A percentile compares a stretch with the other conserved stretches of the same genome.
Conservation (phyloP, 2,888 invertebrate genomes). For the Drepana falcataria region DNA sequence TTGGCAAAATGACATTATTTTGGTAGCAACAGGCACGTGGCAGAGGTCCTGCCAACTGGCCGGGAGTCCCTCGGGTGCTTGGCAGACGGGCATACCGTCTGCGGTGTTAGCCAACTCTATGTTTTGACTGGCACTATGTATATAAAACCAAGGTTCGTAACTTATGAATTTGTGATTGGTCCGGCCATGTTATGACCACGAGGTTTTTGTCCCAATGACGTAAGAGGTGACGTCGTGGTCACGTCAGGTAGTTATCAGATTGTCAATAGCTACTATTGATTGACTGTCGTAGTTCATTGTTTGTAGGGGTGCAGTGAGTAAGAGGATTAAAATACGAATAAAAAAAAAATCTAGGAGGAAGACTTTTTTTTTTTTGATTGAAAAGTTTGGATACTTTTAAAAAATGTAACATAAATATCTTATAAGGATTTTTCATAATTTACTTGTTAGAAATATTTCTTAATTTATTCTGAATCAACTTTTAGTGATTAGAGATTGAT, state of each 20-base stretch:
- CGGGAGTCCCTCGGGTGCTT: conserved; percentile 28
- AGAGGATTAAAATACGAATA: too few relatives aligned
- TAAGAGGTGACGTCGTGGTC: not conserved
- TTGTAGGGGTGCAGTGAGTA: too few relatives aligned
- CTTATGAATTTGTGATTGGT: conserved; percentile 14
- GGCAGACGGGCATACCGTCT: conserved; percentile 38
- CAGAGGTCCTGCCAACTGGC: conserved; percentile 60
- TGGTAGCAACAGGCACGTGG: conserved; percentile 23
- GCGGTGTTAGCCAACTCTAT: conserved; percentile 41
- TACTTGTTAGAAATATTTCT: too few relatives aligned
- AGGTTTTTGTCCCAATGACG: not conserved
- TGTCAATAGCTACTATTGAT: too few relatives aligned
- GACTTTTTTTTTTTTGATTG: too few relatives aligned
- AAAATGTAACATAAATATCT: too few relatives aligned
- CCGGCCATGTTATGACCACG: not conserved
- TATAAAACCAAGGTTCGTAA: conserved; percentile 17
- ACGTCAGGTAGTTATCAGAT: not conserved
- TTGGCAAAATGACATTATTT: conserved; percentile 13
- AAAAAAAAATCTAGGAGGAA: too few relatives aligned
- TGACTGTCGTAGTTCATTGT: too few relatives aligned
- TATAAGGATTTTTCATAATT: too few relatives aligned
- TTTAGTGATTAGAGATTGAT: too few relatives aligned
- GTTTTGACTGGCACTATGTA: conserved; percentile 55
- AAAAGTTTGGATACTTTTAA: too few relatives aligned
- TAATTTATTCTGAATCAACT: too few relatives aligned